Conservation (phyloP, 1,140 invertebrate genomes). For the Nephila pilipes region DNA sequence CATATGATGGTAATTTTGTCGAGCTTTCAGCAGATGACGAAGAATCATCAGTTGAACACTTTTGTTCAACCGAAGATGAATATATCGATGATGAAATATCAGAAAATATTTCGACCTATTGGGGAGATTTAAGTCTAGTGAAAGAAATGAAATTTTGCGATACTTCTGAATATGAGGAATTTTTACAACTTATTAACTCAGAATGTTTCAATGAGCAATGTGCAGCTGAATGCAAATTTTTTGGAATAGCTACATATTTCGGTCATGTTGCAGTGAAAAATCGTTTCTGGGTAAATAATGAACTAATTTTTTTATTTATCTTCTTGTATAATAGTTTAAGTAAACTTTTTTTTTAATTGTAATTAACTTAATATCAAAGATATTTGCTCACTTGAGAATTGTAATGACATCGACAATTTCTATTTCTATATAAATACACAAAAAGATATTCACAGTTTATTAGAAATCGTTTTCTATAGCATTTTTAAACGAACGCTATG, state of each 20-base stretch:
- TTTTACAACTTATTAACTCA: neutral
- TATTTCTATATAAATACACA: neutral
- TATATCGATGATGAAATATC: conserved; percentile 78
- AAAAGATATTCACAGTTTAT: no score
- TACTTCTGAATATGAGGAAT: conserved; percentile 13
- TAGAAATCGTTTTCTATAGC: no score
- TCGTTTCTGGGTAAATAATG: conserved; percentile 79
- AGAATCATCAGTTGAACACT: conserved; percentile 12
- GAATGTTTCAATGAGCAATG: neutral
- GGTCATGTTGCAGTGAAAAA: conserved; percentile 79
- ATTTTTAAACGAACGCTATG: no score
- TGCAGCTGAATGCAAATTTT: conserved; percentile 73
- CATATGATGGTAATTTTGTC: neutral
- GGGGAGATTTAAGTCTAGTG: conserved; percentile 59
- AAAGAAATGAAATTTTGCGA: conserved; percentile 25
- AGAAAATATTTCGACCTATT: conserved; percentile 45
- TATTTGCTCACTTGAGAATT: no score
- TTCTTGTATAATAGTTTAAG: no score
- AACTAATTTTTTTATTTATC: neutral
- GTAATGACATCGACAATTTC: no score
- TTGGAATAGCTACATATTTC: conserved; percentile 78
- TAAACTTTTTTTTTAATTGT: no score
- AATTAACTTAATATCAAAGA: no score
- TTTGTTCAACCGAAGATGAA: conserved; percentile 68
- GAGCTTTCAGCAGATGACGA: conserved; percentile 50